Base-by-base conservation (phyloP, 2,888 invertebrate species). In the Cephus sareptanus region DNA sequence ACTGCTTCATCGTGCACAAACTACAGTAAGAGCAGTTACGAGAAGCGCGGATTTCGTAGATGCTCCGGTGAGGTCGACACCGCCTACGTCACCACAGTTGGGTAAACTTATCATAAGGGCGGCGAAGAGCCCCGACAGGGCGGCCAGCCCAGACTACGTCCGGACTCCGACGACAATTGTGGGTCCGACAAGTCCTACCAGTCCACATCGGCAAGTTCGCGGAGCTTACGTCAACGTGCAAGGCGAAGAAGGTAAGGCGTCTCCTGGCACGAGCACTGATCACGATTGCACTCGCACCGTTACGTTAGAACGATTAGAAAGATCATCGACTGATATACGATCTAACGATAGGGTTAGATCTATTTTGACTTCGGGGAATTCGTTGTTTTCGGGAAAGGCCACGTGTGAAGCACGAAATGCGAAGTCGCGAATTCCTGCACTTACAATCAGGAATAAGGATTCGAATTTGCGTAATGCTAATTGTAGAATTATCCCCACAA, bases 171-270 rank as follows among this genome's bases (percentile, higher is more conserved):
- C 93, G 86, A 95, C 94, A 77, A 95, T 95, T 82, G 95, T 95
- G 82, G 93, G 94, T 76, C 94, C 95, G 76, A 92, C 89, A 76
- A 90, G 90, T 80, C 92, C 92, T 35, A 92, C 91, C 76, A 89
- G 90, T 90, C 92, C 86, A 86, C 92, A 87, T 87, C 91, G 87
- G 88, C 92, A 89, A 83, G 85, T 90, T 56, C 91, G 92, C 82
- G 95, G 95, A 84, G 95, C 95, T 83, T 95, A 95, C 92, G 95
- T 95, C 90, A 94, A 95, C 93, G 94, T 95, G 89, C 95, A 95
- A 91, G 94, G 94, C 92, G 94, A 93, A 92, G 94, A 94, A 95
- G 95, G 95, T 95, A 95, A 95, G 95, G 92, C 89, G 69, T 87
- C 85, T 85, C 85, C 83, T 81, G 80, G 80, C 76, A 81, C 83